Evolutionary conservation across 2,888 invertebrate genomes (phyloP), one percentile per base, ranked within the genome.

Genomic region (Holacanthella duospinosa): DNA sequence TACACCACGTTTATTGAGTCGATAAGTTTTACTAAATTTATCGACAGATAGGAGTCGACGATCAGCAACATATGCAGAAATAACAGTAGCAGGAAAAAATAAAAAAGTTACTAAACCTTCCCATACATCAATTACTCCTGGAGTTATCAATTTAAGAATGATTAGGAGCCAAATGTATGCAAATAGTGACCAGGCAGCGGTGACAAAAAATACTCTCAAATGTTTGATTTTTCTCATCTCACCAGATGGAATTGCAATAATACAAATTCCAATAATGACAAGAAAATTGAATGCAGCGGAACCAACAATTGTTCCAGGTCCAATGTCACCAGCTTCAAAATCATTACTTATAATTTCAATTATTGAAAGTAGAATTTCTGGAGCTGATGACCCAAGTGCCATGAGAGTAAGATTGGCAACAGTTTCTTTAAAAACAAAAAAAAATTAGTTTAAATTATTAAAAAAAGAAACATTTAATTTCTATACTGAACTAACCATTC

Each of bases 111-210:
- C 80, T 26, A 93, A 78, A 1, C 91, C 95, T 79, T 99, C 99
- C 97, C 97, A 99, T 19, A 97, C 87, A 73, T 95, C 90, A 9
- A 96, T 89, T 9, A 85, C 85, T 27, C 89, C 90, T 0, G 88
- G 88, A 44, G 93, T 89, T 73, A 89, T 86, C 56, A 90, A 85
- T 53, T 90, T 88, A 61, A 99, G 82, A 74, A 99, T 99, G 63
- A 94, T 78, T 79, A 96, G 97, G 64, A 99, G 83, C 99, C 99
- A 99, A 60, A 99, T 87, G 79, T 99, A 99, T 53, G 99, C 99
- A 76, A 97, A 96, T 61, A 99, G 84, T 57, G 95, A 95, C 93
- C 96, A 97, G 6, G 90, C 86, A 54, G 97, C 94, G 16, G 99
- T 99, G 62, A 99, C 93, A 76, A 96, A 89, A 80, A 99, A 99